phyloP scores from a whole-genome alignment of 2,113 vertebrate genomes.

The Proteles cristata region DNA sequence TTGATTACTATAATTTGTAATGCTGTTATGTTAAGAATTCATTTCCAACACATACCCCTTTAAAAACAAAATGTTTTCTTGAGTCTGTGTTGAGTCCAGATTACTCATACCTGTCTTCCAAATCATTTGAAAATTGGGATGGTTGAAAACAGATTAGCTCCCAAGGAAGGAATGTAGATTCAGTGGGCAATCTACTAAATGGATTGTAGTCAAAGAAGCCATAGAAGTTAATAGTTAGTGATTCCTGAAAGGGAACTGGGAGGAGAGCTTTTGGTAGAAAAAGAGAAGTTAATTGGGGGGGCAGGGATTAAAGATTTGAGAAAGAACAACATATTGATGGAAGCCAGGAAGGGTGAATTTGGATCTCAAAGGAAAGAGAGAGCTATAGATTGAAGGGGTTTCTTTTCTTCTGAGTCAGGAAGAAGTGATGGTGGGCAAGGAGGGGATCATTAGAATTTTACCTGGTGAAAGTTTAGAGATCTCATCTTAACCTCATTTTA shows the following conservation, averaged over 20 bases:
- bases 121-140: background rate
- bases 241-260: background rate
- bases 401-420: background rate
- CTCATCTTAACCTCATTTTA: background rate
- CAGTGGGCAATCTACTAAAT: background rate
- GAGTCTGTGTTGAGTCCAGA: background rate
- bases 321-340: background rate
- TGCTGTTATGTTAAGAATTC: background rate
- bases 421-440: background rate
- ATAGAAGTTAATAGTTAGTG: background rate
- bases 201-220: background rate
- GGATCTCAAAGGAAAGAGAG: background rate
- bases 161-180: background rate
- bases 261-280: background rate
- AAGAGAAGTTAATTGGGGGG: background rate
- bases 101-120: background rate
- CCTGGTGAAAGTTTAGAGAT: background rate
- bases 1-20: background rate
- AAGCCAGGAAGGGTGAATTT: background rate
- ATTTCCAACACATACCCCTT: background rate
- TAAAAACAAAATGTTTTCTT: constrained; percentile 42
- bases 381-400: background rate
- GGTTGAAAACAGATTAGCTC: background rate
- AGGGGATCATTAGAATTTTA: background rate
- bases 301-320: background rate